phyloP scores from a whole-genome alignment of 30 jellyfish, hydroid and myxozoan species.

The Nemopilema nomurai region DNA sequence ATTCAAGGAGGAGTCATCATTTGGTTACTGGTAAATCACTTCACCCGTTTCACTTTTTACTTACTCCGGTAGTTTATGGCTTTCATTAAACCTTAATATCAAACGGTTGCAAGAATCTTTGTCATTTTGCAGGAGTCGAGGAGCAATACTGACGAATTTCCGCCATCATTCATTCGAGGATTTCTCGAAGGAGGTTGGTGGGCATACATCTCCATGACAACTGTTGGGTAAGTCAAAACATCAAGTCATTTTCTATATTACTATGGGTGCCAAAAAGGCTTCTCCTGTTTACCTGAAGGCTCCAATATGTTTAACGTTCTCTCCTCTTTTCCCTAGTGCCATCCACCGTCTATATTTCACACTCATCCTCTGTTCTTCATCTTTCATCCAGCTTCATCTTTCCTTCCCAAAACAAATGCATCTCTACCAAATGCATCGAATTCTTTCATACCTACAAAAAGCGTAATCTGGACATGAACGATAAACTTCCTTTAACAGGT shows the following conservation, averaged over 20 bases:
- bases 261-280: background rate
- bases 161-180: slow-evolving; percentile 8
- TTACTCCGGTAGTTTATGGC: too few species aligned
- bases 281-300: background rate
- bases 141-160: slow-evolving; percentile 35
- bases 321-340: too few species aligned
- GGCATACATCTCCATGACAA: slow-evolving; percentile 40
- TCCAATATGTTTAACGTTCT: background rate
- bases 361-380: too few species aligned
- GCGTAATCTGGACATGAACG: background rate
- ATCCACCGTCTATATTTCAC: too few species aligned
- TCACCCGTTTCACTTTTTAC: too few species aligned
- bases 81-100: too few species aligned
- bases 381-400: too few species aligned
- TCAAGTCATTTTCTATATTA: background rate
- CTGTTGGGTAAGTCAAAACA: slow-evolving; percentile 30
- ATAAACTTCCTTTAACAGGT: background rate
- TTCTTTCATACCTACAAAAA: too few species aligned
- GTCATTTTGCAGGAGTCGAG: slow-evolving; percentile 1
- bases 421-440: too few species aligned
- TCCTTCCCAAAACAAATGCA: too few species aligned
- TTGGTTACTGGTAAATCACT: background rate
- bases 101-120: background rate
- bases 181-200: slow-evolving; percentile 44
- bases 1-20: background rate